Percentiles rank a stretch among this genome's conserved stretches.
Conservation (phyloP, 2,113 vertebrate genomes). For the Phaetusa simplex region DNA sequence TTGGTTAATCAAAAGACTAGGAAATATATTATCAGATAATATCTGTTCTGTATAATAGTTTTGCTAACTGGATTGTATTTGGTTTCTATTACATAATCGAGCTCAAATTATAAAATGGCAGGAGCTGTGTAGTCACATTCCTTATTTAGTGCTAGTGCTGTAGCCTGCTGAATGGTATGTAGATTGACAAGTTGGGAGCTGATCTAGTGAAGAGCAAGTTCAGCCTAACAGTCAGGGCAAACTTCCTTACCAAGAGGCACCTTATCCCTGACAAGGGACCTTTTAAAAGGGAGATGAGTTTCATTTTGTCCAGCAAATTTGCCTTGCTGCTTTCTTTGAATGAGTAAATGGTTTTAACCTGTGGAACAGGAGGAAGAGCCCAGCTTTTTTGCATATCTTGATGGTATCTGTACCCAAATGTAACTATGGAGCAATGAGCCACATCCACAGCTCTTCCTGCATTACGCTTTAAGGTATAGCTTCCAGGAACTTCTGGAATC, state of each 20-base stretch:
- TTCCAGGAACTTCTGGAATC: background rate
- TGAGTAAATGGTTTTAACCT: background rate
- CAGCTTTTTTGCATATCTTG: background rate
- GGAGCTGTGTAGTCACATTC: background rate
- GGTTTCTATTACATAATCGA: background rate
- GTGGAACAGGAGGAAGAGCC: background rate
- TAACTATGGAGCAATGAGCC: background rate
- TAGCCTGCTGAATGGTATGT: rapidly evolving
- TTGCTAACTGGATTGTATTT: background rate
- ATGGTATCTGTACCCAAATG: background rate
- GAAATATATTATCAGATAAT: background rate
- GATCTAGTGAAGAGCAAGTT: background rate
- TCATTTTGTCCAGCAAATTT: background rate
- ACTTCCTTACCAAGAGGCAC: background rate
- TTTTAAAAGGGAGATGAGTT: background rate
- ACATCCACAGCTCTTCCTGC: background rate
- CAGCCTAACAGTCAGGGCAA: background rate
- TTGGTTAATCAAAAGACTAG: background rate
- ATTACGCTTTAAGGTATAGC: background rate
- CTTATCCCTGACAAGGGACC: background rate
- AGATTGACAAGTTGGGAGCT: background rate
- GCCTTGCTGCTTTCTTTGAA: background rate
- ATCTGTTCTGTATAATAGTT: background rate
- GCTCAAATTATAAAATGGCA: background rate
- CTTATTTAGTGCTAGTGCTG: background rate